Conservation (phyloP, 2,113 vertebrate species). For the Promerops cafer region DNA sequence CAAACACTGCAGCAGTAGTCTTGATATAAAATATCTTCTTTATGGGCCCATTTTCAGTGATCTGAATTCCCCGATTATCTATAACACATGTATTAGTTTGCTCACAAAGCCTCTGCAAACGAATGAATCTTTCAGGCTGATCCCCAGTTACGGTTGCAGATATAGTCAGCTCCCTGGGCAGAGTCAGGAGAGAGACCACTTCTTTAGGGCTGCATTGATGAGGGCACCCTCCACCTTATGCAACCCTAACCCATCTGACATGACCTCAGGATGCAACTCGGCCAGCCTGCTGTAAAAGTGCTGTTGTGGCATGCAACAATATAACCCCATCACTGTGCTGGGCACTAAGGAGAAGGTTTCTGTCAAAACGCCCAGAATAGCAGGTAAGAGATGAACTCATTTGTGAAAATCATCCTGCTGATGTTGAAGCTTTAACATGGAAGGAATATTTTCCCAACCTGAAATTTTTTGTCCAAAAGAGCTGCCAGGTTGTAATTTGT, state of each 20-base stretch:
- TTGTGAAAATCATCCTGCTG: not conserved
- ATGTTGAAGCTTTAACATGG: not conserved
- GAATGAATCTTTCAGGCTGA: not conserved
- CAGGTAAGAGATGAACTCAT: not conserved
- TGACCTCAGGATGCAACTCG: not conserved
- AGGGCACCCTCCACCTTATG: not conserved
- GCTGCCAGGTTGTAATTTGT: constrained; percentile 24
- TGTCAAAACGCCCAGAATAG: not conserved
- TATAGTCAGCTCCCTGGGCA: not conserved
- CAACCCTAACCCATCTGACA: not conserved
- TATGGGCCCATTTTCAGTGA: not conserved
- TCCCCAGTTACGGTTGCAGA: rapidly evolving
- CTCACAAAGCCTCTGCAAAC: not conserved
- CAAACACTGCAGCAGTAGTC: not conserved
- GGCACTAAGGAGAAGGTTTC: not conserved
- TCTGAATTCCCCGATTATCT: not conserved
- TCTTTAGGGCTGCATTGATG: not conserved
- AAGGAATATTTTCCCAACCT: not conserved
- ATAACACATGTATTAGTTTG: not conserved
- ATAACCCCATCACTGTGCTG: rapidly evolving
- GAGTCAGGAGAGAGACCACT: not conserved
- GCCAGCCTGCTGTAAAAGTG: not conserved
- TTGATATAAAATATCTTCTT: not conserved
- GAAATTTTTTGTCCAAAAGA: not conserved
- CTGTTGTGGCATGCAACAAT: not conserved